phyloP scores from a whole-genome alignment of 1,140 invertebrate genomes.

The Triops longicaudatus region DNA sequence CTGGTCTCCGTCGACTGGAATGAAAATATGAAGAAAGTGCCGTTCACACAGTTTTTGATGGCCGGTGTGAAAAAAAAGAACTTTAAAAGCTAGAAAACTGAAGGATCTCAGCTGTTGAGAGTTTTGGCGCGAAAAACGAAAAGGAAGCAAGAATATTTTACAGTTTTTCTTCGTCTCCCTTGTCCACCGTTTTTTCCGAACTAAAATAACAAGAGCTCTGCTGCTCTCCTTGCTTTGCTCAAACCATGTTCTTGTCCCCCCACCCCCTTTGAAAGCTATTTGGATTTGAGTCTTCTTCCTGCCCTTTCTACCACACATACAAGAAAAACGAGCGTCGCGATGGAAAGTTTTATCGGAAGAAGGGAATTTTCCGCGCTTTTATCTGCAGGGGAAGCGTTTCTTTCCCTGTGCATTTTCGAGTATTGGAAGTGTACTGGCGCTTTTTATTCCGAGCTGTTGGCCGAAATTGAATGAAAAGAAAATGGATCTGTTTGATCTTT shows the following conservation, averaged over 20 bases:
- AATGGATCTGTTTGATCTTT: too few species aligned
- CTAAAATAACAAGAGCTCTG: not conserved
- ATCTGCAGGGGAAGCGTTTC: not conserved
- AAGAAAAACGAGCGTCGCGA: not conserved
- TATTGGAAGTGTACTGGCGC: not conserved
- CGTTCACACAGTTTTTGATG: not conserved
- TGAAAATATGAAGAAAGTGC: not conserved
- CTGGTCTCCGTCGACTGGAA: not conserved
- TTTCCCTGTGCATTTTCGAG: not conserved
- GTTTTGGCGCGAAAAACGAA: not conserved
- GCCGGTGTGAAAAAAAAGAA: not conserved
- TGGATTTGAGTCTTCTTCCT: not conserved
- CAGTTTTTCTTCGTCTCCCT: slow-evolving; percentile 15
- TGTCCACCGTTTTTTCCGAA: not conserved
- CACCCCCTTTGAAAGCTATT: not conserved
- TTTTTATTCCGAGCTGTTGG: not conserved
- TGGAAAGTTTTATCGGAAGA: not conserved
- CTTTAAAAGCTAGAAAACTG: not conserved
- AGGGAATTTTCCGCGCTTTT: not conserved
- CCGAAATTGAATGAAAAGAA: not conserved
- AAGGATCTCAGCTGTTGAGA: not conserved
- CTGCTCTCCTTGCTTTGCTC: slow-evolving; percentile 3
- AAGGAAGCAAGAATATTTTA: not conserved
- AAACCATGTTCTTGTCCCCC: not conserved
- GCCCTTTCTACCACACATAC: not conserved